These are phyloP conservation scores for Leontopithecus rosalia DNA, from an alignment of 2,797 vertebrate genomes.

Conservation along the genomic window DNA sequence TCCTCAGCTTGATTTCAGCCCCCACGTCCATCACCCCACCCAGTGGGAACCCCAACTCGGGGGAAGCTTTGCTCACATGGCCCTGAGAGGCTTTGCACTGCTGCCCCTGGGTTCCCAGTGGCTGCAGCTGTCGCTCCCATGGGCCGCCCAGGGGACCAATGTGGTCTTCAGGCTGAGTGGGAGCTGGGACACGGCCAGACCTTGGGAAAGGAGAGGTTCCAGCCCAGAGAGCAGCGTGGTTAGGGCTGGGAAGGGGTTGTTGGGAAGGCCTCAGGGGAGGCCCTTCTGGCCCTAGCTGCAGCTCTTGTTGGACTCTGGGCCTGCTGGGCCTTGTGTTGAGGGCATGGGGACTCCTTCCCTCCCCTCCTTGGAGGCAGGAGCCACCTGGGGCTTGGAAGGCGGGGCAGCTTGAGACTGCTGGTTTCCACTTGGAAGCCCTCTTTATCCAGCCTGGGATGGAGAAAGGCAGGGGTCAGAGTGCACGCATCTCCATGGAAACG, in stretches of 20 bases:
- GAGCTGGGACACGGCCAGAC: neutral
- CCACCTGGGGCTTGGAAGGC: slow-evolving; percentile 56
- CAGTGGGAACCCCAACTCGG: neutral
- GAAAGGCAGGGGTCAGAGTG: slow-evolving; percentile 78
- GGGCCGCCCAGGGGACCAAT: neutral
- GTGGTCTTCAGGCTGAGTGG: neutral
- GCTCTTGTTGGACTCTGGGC: neutral
- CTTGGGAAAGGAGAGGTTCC: neutral
- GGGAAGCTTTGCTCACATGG: neutral
- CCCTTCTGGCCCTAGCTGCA: neutral
- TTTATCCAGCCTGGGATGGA: slow-evolving; percentile 72
- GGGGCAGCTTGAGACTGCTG: slow-evolving; percentile 24
- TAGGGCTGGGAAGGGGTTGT: neutral
- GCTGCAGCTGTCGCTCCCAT: neutral
- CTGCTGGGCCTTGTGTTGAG: neutral
- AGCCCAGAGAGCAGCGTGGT: neutral
- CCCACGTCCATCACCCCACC: neutral
- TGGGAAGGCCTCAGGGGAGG: neutral
- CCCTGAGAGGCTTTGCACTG: neutral
- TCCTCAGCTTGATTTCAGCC: neutral
- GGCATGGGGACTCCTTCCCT: neutral
- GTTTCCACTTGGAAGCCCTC: slow-evolving; percentile 76
- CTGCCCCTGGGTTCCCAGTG: neutral
- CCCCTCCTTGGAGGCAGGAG: neutral
- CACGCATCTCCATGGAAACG: slow-evolving; percentile 77